Conservation (phyloP, 1,140 invertebrate genomes). For the Grapholita molesta region DNA sequence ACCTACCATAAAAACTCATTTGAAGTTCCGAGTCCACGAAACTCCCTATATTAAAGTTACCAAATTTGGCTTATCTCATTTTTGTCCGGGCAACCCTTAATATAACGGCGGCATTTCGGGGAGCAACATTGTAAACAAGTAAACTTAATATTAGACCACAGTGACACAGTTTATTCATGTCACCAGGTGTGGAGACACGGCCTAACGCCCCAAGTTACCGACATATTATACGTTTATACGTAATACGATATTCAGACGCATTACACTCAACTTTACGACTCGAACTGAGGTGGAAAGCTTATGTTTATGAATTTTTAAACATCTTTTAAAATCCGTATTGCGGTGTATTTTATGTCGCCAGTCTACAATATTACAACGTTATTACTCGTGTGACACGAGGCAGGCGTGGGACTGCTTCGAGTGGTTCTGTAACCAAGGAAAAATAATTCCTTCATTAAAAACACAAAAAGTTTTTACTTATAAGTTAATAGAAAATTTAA, state of each 20-base stretch:
- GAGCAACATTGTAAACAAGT: constrained; percentile 47
- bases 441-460: background rate
- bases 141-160: constrained; percentile 57
- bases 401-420: background rate
- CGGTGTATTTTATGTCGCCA: constrained; percentile 36
- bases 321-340: constrained; percentile 63
- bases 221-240: constrained; percentile 62
- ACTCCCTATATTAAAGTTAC: constrained; percentile 7
- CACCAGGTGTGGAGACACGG: constrained; percentile 62
- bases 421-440: background rate
- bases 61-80: constrained; percentile 12
- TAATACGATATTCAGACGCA: constrained; percentile 61
- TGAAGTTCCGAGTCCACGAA: background rate
- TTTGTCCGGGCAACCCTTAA: constrained; percentile 20
- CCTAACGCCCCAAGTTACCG: constrained; percentile 54
- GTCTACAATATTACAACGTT: background rate
- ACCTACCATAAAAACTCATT: constrained; percentile 11
- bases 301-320: constrained; percentile 72
- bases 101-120: constrained; percentile 30
- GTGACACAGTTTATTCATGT: constrained; percentile 52
- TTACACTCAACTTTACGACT: constrained; percentile 70
- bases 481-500: no score
- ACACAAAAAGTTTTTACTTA: background rate
- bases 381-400: background rate
- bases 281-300: constrained; percentile 58